Conservation (phyloP, 2,888 invertebrate genomes). For the Creontiades dilutus region DNA sequence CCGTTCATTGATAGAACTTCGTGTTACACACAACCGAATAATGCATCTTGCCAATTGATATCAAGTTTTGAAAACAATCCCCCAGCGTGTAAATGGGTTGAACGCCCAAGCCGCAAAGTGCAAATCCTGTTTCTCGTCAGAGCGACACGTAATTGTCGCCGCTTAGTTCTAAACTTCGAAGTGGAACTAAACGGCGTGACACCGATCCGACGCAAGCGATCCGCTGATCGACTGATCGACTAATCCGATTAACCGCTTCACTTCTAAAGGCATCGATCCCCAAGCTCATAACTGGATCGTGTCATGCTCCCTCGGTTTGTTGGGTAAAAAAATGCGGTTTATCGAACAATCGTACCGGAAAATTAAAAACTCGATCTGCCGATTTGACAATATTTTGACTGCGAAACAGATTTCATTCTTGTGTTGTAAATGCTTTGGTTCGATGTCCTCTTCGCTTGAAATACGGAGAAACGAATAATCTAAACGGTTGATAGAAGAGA, state of each 20-base stretch:
- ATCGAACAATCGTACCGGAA: no score
- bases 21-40: no score
- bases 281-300: slow-evolving; percentile 1
- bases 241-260: slow-evolving; percentile 23
- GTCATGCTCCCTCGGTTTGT: slow-evolving; percentile 8
- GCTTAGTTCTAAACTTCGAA: neutral
- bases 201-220: slow-evolving; percentile 3
- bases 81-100: neutral
- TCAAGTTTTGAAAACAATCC: no score
- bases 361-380: no score
- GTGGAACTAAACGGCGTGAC: neutral
- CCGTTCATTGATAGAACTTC: no score
- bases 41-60: no score
- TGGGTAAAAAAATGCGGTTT: neutral
- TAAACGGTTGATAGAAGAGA: no score
- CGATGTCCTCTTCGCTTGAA: no score
- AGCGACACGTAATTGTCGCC: slow-evolving; percentile 14
- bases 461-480: no score
- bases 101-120: neutral
- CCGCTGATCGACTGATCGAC: slow-evolving; percentile 41
- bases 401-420: no score
- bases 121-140: slow-evolving; percentile 3
- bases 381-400: no score
- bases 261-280: neutral
- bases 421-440: no score